Percentiles rank a stretch among this genome's conserved stretches.
phyloP scores from a whole-genome alignment of 2,888 invertebrate genomes.

The Acleris cristana region DNA sequence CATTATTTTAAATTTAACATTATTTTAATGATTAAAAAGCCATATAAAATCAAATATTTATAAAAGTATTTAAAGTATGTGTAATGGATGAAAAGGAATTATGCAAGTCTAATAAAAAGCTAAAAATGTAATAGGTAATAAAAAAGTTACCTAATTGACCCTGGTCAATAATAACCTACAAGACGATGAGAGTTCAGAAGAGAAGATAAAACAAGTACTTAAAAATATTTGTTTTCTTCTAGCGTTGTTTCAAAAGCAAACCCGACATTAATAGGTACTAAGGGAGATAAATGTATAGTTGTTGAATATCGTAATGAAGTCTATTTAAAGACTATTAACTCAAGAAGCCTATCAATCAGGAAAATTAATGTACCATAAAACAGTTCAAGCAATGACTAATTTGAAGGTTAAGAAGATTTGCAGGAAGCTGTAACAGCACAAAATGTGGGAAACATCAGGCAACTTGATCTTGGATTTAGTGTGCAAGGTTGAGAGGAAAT shows the following conservation, averaged over 20 bases:
- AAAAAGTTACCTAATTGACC: no score
- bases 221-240: background rate
- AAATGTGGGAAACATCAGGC: constrained; percentile 53
- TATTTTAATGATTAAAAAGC: no score
- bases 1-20: no score
- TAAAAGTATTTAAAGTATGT: no score
- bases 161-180: no score
- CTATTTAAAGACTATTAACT: background rate
- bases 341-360: background rate
- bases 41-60: no score
- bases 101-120: no score
- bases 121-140: no score
- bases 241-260: constrained; percentile 5
- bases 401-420: background rate
- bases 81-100: no score
- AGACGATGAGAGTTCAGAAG: no score
- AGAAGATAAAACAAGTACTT: background rate
- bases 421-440: constrained; percentile 40
- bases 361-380: background rate
- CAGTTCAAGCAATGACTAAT: background rate
- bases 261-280: background rate
- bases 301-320: background rate
- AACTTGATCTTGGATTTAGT: constrained; percentile 62
- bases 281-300: background rate
- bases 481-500: constrained; percentile 72